Evolutionary conservation across 2,888 invertebrate genomes (phyloP).

Genomic region (Trichacis sp.): DNA sequence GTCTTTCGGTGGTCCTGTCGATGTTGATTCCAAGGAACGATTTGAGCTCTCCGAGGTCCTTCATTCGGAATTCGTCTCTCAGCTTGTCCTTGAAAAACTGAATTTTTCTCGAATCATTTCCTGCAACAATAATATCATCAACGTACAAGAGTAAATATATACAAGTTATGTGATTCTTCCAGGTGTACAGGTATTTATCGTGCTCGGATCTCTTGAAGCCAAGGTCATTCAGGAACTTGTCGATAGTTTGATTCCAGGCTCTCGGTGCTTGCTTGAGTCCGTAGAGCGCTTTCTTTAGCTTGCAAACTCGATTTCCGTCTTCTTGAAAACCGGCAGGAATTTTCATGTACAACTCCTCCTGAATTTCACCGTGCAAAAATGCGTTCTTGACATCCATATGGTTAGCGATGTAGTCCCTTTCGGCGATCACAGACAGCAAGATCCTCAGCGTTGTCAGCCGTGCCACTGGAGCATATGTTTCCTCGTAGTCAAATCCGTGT

Average conservation of each 20-base stretch:
- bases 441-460: slow-evolving; percentile 31
- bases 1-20: too few species aligned
- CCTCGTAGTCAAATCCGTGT: slow-evolving; percentile 47
- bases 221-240: slow-evolving; percentile 33
- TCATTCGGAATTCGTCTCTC: slow-evolving; percentile 30
- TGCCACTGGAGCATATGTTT: slow-evolving; percentile 52
- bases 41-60: slow-evolving; percentile 45
- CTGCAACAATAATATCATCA: slow-evolving; percentile 48
- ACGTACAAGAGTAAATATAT: slow-evolving; percentile 47
- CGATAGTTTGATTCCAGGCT: slow-evolving; percentile 47
- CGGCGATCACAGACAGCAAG: slow-evolving; percentile 21
- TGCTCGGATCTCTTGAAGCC: slow-evolving; percentile 35
- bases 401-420: slow-evolving; percentile 29
- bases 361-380: slow-evolving; percentile 48
- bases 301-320: slow-evolving; percentile 33
- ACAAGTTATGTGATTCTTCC: slow-evolving; percentile 9
- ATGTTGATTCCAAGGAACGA: slow-evolving; percentile 48
- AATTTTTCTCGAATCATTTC: slow-evolving; percentile 32
- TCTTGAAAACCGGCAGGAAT: slow-evolving; percentile 11
- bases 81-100: too few species aligned
- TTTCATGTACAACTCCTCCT: slow-evolving; percentile 49
- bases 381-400: too few species aligned
- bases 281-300: too few species aligned
- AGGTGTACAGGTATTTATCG: slow-evolving; percentile 48
- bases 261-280: slow-evolving; percentile 51